A percentile compares a stretch with the other conserved stretches of the same genome.
These are phyloP conservation scores for Timandra comae DNA, from an alignment of 2,888 invertebrate genomes.

Conservation along the genomic window DNA sequence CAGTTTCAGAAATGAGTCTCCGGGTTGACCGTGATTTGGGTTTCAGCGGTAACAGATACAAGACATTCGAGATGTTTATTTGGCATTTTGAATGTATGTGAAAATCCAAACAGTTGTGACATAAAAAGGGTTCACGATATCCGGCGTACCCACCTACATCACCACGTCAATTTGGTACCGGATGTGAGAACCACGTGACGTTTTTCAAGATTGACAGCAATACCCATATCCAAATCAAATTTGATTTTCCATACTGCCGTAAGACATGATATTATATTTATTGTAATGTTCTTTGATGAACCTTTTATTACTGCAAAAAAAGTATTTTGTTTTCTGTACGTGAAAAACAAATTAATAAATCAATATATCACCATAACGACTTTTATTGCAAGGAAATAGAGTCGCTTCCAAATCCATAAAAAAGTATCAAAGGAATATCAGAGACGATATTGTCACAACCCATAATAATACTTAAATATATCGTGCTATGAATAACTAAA, in stretches of 20 bases:
- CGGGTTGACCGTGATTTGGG: slow-evolving; percentile 14
- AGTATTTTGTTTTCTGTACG: too few species aligned
- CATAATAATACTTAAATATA: too few species aligned
- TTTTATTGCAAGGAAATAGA: too few species aligned
- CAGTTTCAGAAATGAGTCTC: slow-evolving; percentile 10
- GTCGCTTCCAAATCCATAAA: too few species aligned
- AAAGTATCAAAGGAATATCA: too few species aligned
- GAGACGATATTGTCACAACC: too few species aligned
- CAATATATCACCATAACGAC: too few species aligned
- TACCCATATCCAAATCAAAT: slow-evolving; percentile 36
- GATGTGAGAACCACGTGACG: slow-evolving; percentile 27
- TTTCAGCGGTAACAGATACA: slow-evolving; percentile 13
- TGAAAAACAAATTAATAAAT: too few species aligned
- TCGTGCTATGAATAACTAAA: too few species aligned
- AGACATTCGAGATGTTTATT: slow-evolving; percentile 16
- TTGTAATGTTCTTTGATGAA: too few species aligned
- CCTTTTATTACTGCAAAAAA: too few species aligned
- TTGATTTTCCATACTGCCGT: slow-evolving; percentile 27
- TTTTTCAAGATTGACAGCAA: slow-evolving; percentile 38
- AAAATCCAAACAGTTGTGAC: slow-evolving; percentile 26
- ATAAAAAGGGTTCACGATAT: slow-evolving; percentile 41
- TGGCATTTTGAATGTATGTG: slow-evolving; percentile 11
- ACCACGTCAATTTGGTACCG: slow-evolving; percentile 40
- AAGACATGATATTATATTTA: slow-evolving; percentile 27
- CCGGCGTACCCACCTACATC: slow-evolving; percentile 34